Base-by-base conservation (phyloP, 1,140 invertebrate genomes). In the Apolygus lucorum region DNA sequence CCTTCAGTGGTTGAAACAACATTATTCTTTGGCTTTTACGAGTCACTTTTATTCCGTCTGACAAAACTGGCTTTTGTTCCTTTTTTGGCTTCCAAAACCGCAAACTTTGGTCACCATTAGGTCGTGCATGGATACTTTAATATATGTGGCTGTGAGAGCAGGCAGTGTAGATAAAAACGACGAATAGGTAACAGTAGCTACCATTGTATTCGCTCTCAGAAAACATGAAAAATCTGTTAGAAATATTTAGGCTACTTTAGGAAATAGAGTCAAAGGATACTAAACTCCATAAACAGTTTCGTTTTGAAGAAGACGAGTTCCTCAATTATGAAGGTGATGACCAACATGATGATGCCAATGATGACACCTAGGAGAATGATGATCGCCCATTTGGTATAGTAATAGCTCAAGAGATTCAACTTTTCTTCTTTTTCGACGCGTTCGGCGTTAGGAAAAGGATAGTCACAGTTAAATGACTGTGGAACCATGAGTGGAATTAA, bases 351-450 rank as follows among this genome's bases (percentile, higher is more conserved):
- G 13, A 59, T 22, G 11, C 54, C 54, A 22, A 24, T 22, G 13
- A 59, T 13, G 4, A 22, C 4, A 11, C 54, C 54, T 11, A 59
- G 8, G 11, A 59, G 22, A 24, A 59, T 24, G 4, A 59, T 22
- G 11, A 59, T 4, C 2, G 22, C 2, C 54, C 54, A 59, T 4
- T 14, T 11, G 8, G 22, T 21, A 14, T 22, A 22, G 22, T 59
- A 59, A 22, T 59, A 22, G 4, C 22, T 24, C 54, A 59, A 59
- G 8, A 59, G 22, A 22, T 59, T 59, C 4, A 59, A 24, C 11
- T 59, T 59, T 22, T 59, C 54, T 59, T 59, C 54, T 59, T 59
- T 59, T 22, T 59, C 54, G 8, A 59, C 8, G 8, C 54, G 54
- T 24, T 59, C 11, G 54, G 54, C 54, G 22, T 59, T 59, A 17